phyloP scores from a whole-genome alignment of 2,113 vertebrate genomes.

The Meles meles region DNA sequence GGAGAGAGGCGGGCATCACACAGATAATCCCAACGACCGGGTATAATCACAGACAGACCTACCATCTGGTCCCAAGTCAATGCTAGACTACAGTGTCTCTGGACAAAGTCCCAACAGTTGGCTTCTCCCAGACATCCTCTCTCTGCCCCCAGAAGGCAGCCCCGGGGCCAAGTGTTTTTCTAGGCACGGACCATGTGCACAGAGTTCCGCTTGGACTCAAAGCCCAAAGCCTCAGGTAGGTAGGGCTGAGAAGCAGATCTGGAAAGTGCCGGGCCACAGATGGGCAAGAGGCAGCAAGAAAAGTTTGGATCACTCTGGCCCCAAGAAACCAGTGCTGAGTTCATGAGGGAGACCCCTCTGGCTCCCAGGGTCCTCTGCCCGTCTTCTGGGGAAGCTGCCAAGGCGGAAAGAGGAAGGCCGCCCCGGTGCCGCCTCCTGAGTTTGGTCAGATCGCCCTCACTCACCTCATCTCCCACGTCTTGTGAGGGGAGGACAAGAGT shows the following conservation, averaged over 20 bases:
- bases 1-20: too few relatives aligned
- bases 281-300: neutral
- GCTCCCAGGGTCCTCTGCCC: neutral
- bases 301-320: neutral
- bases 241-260: neutral
- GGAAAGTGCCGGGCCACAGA: fast-evolving
- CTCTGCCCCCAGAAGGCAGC: neutral
- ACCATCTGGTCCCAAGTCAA: neutral
- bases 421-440: neutral
- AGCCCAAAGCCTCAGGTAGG: neutral
- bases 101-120: neutral
- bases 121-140: neutral
- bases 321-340: too few relatives aligned
- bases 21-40: neutral
- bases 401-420: neutral
- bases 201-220: neutral
- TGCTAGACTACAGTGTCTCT: neutral
- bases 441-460: neutral
- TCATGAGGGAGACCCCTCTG: neutral
- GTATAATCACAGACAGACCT: fast-evolving
- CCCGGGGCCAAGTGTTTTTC: neutral
- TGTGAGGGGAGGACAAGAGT: neutral
- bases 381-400: neutral
- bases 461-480: neutral
- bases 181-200: neutral